Evolutionary conservation across 2,888 invertebrate genomes (phyloP), one percentile per base, ranked within the genome.

Genomic region (Acleris laterana): DNA sequence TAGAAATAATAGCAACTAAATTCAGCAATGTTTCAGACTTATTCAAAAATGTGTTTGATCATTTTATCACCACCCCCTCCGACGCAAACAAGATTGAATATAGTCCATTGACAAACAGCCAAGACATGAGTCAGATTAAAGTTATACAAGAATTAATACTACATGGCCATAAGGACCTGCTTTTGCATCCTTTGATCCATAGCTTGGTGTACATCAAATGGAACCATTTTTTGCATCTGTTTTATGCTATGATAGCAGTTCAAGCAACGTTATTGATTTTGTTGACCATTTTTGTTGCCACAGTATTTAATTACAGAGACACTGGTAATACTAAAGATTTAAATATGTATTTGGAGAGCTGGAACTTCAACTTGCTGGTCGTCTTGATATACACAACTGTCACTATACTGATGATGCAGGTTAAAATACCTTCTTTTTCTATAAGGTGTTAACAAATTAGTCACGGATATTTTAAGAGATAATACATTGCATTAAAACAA

Each of bases 191-290:
- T 19, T 17, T 51, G 17, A 52, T 61, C 9, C 19, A 46, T 4
- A 61, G 61, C 44, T 52, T 61, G 3, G 13, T 61, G 17, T 52
- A 61, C 25, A 22, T 52, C 16, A 61, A 61, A 19, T 52, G 51
- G 61, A 46, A 17, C 22, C 17, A 25, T 42, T 61, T 52, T 9
- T 19, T 32, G 25, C 42, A 19, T 1, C 4, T 44, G 13, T 52
- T 61, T 19, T 44, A 25, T 16, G 3, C 6, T 7, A 32, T 62
- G n/a, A 19, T 62, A 28, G 46, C 20, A 20, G n/a, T 62, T 7
- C 55, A 62, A 5, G 62, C 38, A 22, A 11, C 22, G 4, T 62
- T 62, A 7, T 20, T 62, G 1, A n/a, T 48, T 5, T 48, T 38
- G 5, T 38, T 62, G 5, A 62, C 55, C 13, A 6, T 20, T 4